A percentile compares a stretch with the other conserved stretches of the same genome.
Conservation (phyloP, 37 sponge, comb jelly and placozoan genomes). For the Cliona cf. orientalis region DNA sequence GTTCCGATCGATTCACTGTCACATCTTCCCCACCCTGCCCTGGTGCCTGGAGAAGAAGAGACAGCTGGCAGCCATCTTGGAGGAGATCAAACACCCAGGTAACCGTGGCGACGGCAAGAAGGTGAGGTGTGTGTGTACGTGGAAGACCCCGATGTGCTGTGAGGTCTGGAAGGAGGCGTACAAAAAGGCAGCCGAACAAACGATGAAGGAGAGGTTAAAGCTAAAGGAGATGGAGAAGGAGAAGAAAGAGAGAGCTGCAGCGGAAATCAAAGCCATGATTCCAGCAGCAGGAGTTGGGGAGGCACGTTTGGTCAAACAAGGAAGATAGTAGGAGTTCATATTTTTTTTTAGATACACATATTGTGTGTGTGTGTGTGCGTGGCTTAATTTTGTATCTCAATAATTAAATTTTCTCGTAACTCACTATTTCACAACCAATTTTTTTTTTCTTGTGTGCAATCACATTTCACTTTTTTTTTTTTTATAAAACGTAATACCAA, state of each 20-base stretch:
- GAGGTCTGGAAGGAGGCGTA: slow-evolving; percentile 8
- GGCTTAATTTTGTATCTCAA: too few species aligned
- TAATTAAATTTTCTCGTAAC: too few species aligned
- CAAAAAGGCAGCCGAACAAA: background rate
- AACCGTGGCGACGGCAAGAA: background rate
- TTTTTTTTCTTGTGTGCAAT: too few species aligned
- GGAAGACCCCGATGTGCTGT: slow-evolving; percentile 10
- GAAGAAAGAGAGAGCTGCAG: background rate
- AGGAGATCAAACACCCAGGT: background rate
- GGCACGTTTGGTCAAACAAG: too few species aligned
- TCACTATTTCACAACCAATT: too few species aligned
- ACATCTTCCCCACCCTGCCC: slow-evolving; percentile 24
- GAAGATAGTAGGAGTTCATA: too few species aligned
- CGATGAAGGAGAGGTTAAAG: background rate
- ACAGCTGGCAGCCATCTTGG: background rate
- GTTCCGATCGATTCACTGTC: slow-evolving; percentile 56
- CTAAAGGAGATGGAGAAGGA: background rate
- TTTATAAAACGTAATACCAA: too few species aligned
- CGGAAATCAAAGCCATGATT: background rate
- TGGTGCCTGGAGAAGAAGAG: slow-evolving; percentile 40
- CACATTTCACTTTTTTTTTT: too few species aligned
- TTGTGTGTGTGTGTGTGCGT: too few species aligned
- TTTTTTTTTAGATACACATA: too few species aligned
- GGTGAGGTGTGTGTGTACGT: background rate
- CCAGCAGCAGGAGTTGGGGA: too few species aligned